phyloP scores from a whole-genome alignment of 2,113 vertebrate species.

The Setophaga coronata region DNA sequence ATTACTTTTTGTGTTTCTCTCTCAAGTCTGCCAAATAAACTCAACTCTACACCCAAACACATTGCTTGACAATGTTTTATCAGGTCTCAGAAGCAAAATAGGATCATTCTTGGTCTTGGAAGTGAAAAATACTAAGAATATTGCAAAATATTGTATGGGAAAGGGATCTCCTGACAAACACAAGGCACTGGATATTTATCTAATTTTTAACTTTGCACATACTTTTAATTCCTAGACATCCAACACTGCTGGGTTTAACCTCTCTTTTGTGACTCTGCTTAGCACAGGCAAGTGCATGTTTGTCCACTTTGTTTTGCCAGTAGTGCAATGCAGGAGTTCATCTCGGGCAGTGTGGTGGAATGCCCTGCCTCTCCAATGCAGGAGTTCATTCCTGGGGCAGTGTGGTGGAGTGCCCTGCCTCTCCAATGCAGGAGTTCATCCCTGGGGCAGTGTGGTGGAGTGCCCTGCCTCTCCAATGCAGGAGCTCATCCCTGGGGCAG shows the following conservation, averaged over 20 bases:
- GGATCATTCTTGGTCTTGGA: not conserved
- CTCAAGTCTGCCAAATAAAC: not conserved
- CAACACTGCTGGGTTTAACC: not conserved
- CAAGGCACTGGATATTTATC: not conserved
- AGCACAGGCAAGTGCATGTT: not conserved
- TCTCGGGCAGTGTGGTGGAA: too few relatives aligned
- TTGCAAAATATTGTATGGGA: not conserved
- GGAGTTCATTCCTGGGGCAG: too few relatives aligned
- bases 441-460: too few relatives aligned
- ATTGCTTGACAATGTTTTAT: not conserved
- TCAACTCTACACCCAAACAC: not conserved
- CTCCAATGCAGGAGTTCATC: too few relatives aligned
- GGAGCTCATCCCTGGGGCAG: too few relatives aligned
- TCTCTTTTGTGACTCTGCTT: not conserved
- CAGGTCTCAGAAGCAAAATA: not conserved
- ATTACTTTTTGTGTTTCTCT: not conserved
- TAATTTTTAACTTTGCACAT: not conserved
- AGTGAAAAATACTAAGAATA: not conserved
- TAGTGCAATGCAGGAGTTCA: accelerated
- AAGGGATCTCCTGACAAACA: not conserved
- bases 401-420: too few relatives aligned
- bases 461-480: too few relatives aligned
- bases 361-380: too few relatives aligned
- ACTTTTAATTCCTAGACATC: not conserved
- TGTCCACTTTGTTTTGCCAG: not conserved